A percentile compares a stretch with the other conserved stretches of the same genome.
Evolutionary conservation across 2,797 vertebrate genomes (phyloP).

Genomic region (Hyperoplus immaculatus): DNA sequence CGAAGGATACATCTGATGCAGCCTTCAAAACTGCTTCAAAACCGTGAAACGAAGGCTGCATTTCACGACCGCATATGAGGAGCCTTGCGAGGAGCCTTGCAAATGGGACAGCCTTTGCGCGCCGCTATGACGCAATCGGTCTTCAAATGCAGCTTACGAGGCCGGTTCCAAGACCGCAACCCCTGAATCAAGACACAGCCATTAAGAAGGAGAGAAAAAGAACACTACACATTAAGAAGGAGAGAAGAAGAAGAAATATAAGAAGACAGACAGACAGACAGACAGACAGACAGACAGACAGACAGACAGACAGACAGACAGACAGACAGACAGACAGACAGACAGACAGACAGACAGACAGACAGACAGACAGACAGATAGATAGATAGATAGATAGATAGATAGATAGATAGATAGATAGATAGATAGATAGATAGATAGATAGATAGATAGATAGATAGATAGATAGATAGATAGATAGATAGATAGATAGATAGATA

Average conservation of each 20-base stretch:
- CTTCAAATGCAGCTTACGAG: too few species aligned
- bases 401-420: not conserved
- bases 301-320: not conserved
- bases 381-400: not conserved
- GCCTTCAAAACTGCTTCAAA: too few species aligned
- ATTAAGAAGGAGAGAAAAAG: too few species aligned
- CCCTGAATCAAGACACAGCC: too few species aligned
- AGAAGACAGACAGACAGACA: not conserved
- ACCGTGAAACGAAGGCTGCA: too few species aligned
- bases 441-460: not conserved
- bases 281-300: not conserved
- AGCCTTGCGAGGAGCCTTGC: too few species aligned
- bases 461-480: not conserved
- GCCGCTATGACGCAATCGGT: too few species aligned
- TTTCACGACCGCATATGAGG: too few species aligned
- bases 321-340: not conserved
- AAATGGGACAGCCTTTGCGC: too few species aligned
- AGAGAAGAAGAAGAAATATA: too few species aligned
- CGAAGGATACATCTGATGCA: too few species aligned
- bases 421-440: not conserved
- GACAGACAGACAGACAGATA: not conserved
- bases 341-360: not conserved
- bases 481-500: not conserved
- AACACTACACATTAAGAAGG: conserved; percentile 75
- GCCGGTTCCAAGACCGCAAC: too few species aligned